Base-by-base conservation (phyloP, 2,888 invertebrate genomes). In the Cheilosia scutellata region DNA sequence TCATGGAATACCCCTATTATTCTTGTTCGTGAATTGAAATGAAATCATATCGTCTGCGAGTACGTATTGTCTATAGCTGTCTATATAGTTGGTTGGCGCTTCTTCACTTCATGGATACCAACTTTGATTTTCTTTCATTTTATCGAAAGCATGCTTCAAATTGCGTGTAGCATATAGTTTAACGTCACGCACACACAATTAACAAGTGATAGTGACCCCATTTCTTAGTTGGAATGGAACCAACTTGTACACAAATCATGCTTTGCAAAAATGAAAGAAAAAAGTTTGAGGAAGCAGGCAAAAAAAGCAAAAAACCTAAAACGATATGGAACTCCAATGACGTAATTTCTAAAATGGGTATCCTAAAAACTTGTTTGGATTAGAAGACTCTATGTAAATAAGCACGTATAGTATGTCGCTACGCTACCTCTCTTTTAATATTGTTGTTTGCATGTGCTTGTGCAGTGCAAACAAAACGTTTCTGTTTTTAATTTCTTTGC, bases 141-240 rank as follows among this genome's bases (percentile, higher is more conserved):
- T 68, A 68, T 68, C 42, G 51, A 51, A 37, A 29, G 62, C 51
- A 27, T 51, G 51, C 51, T 51, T 51, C 51, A 25, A 51, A 11
- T 51, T 27, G 51, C 51, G 51, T 51, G 51, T 51, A 51, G 51
- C 51, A 42, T 6, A 60, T 16, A 47, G 44, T 47, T 16, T 31
- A 77, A 31, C 82, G 82, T 82, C 82, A 72, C 82, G 77, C 77
- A 68, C 62, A 77, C 72, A 72, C 62, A 72, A 51, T 78, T 74
- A 74, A 49, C 68, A 78, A 78, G 78, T 83, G 83, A 83, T 83
- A 83, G 78, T 83, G 83, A 83, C 83, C 83, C 62, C 68, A 57
- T 78, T 83, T 83, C 60, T 76, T 62, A 4, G 29, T 42, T 62
- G 62, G 63, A 83, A 68, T 57, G 66, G 74, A 68, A 72, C 63